Evolutionary conservation across 2,797 vertebrate species (phyloP).

Genomic region (Chlorospingus flavigularis): DNA sequence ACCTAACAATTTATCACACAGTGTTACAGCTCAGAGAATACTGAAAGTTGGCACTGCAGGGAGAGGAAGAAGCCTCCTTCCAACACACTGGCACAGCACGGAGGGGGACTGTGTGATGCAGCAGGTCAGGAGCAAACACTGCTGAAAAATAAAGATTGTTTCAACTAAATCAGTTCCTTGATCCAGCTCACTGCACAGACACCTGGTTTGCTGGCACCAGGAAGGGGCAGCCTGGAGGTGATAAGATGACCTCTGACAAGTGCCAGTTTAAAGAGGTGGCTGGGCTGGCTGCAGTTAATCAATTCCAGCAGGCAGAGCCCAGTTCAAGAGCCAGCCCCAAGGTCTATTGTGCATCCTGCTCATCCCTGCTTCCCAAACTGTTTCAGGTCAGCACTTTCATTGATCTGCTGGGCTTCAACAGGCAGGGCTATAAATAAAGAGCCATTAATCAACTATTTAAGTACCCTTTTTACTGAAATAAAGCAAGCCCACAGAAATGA

Average conservation of each 20-base stretch:
- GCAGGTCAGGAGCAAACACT: neutral
- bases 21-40: neutral
- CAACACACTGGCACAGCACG: neutral
- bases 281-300: neutral
- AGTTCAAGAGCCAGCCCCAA: neutral
- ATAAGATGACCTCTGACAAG: neutral
- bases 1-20: neutral
- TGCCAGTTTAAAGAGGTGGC: neutral
- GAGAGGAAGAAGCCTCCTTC: neutral
- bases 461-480: neutral
- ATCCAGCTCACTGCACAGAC: neutral
- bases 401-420: neutral
- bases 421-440: neutral
- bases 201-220: neutral
- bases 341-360: neutral
- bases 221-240: neutral
- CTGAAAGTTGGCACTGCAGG: neutral
- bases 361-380: rapidly evolving
- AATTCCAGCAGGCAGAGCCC: neutral
- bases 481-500: neutral
- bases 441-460: neutral
- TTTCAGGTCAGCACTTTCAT: neutral
- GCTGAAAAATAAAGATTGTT: neutral
- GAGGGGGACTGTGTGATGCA: neutral
- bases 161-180: neutral